Conservation (phyloP, 2,888 invertebrate genomes). For the Andrena flavipes region DNA sequence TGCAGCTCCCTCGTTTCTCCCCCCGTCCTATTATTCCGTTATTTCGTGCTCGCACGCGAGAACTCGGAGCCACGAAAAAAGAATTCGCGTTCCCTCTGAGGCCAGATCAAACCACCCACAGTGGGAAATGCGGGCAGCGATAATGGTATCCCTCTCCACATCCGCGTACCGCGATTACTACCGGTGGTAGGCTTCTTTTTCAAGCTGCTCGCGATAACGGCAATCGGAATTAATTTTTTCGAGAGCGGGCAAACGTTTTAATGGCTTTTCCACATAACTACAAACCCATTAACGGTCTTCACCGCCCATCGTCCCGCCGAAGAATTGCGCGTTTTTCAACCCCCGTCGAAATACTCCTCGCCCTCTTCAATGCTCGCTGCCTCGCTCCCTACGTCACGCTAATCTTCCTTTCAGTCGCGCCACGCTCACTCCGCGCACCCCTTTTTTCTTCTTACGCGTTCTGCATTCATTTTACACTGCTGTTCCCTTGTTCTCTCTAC, state of each 20-base stretch:
- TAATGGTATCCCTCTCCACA: constrained; percentile 59
- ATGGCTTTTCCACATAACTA: constrained; percentile 74
- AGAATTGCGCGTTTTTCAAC: constrained; percentile 45
- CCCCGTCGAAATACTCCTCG: neutral
- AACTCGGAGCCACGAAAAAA: constrained; percentile 2
- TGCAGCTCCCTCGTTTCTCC: neutral
- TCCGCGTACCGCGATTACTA: constrained; percentile 25
- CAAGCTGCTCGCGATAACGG: constrained; percentile 67
- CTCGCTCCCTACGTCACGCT: too few species aligned
- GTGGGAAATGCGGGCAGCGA: constrained; percentile 53
- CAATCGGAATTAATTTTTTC: constrained; percentile 80
- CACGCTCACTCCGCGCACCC: too few species aligned
- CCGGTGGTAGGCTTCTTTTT: constrained; percentile 42
- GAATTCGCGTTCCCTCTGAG: constrained; percentile 18
- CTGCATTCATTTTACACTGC: too few species aligned
- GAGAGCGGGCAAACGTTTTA: constrained; percentile 74
- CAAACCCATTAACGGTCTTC: constrained; percentile 78
- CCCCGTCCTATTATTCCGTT: constrained; percentile 25
- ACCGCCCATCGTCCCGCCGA: constrained; percentile 11
- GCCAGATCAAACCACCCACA: constrained; percentile 19
- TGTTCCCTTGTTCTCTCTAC: too few species aligned
- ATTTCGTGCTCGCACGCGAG: constrained; percentile 1
- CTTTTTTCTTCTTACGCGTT: too few species aligned
- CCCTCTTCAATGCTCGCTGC: too few species aligned
- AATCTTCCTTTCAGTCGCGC: too few species aligned